Base-by-base conservation (phyloP, 2,888 invertebrate genomes). In the Erynnis tages region DNA sequence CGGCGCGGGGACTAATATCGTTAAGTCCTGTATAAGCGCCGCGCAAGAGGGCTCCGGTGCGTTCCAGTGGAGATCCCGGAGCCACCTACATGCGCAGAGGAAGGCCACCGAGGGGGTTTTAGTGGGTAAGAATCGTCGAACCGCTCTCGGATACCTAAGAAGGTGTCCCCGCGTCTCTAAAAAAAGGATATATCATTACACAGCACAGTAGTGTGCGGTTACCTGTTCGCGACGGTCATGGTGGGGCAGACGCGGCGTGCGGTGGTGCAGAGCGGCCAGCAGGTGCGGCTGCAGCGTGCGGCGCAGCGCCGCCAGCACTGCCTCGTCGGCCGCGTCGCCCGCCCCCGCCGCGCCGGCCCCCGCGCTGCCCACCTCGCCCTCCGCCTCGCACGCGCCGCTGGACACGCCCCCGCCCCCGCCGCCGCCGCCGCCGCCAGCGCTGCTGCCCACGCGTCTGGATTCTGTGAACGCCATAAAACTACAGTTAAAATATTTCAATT, bases 261-360 rank as follows among this genome's bases (percentile, higher is more conserved):
- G 91, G 89, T 91, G 91, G 59, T 92, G 83, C 41, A 93, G 83
- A 5, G 93, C 92, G 85, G 92, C 91, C 73, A 92, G 91, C 53
- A 94, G 79, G 72, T 94, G 94, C 49, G 94, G 94, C 71, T 94
- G 94, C 62, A 94, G 90, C 75, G 93, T 93, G 13, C 93, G 86
- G 7, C 94, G 90, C 61, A 94, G 82, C 38, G 94, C 94, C 40
- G 91, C 92, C 66, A 94, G 79, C 91, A 94, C 93, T 37, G 93
- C 93, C 63, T 93, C 93, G 60, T 92, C 91, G 47, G 91, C 89
- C 16, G 85, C 81, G 53, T 80, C 86, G 63, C 54, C 17, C 91
- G 91, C 57, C 27, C 50, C 58, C 27, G 6, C 27, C 8, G 27
- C 27, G 7, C n/a, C 27, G 7, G 27, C 25, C 48, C 57, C 32